Percentiles rank a stretch among this genome's conserved stretches.
Conservation (phyloP, 2,888 invertebrate genomes). For the Tetranychus truncatus region DNA sequence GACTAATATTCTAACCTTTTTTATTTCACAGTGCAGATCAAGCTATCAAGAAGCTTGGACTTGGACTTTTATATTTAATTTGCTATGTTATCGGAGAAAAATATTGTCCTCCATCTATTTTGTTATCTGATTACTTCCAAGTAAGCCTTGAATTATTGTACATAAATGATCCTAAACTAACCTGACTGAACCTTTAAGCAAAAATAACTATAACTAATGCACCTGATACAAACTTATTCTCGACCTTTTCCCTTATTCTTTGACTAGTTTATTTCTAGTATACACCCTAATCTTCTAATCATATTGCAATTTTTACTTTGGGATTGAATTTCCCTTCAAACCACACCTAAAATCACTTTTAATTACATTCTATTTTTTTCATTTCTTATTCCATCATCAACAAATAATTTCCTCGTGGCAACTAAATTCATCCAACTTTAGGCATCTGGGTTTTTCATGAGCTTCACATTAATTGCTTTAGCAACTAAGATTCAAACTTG, state of each 20-base stretch:
- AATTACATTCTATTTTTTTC: background rate
- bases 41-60: background rate
- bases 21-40: background rate
- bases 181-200: too few relatives aligned
- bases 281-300: background rate
- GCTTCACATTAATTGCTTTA: slow-evolving; percentile 15
- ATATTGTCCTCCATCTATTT: background rate
- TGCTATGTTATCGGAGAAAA: background rate
- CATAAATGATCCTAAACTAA: too few relatives aligned
- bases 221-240: background rate
- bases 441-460: slow-evolving; percentile 18
- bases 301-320: background rate
- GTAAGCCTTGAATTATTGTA: slow-evolving; percentile 18
- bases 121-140: background rate
- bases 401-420: too few relatives aligned
- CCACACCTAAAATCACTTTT: background rate
- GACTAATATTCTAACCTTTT: background rate
- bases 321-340: background rate
- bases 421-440: background rate
- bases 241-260: background rate
- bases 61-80: background rate
- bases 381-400: background rate
- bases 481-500: slow-evolving; percentile 39
- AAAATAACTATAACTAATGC: too few relatives aligned
- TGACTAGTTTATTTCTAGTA: background rate